Evolutionary conservation across 37 sponge, comb jelly and placozoan genomes (phyloP).

Genomic region (Aplysina aerophoba): DNA sequence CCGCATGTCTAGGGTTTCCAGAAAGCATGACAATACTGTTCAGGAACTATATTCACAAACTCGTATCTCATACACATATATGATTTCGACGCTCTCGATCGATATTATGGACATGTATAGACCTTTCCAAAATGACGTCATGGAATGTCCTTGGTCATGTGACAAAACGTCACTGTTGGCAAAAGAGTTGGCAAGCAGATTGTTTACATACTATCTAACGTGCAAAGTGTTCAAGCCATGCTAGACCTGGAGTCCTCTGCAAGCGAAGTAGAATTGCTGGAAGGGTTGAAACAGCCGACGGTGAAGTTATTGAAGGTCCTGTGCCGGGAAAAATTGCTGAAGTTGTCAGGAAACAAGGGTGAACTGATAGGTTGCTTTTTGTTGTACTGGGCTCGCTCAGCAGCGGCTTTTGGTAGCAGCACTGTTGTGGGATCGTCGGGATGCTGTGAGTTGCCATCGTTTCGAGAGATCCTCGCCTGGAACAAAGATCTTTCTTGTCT

Average conservation of each 20-base stretch:
- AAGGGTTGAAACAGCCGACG: not conserved
- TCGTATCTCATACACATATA: too few species aligned
- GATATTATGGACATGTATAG: too few species aligned
- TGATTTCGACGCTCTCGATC: too few species aligned
- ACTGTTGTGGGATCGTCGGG: too few species aligned
- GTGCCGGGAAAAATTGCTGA: not conserved
- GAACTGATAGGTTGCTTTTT: not conserved
- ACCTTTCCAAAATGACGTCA: slow-evolving; percentile 15
- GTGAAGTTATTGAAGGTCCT: not conserved
- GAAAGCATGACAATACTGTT: too few species aligned
- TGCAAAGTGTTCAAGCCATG: not conserved
- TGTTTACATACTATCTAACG: not conserved
- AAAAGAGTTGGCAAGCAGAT: not conserved
- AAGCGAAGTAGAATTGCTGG: not conserved
- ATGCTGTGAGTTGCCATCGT: not conserved
- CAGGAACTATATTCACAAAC: too few species aligned
- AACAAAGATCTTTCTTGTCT: not conserved
- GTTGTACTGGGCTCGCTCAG: not conserved
- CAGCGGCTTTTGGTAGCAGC: not conserved
- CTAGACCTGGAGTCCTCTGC: not conserved
- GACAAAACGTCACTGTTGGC: not conserved
- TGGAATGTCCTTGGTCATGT: not conserved
- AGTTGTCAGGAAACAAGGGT: not conserved
- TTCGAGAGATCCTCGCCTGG: slow-evolving; percentile 3
- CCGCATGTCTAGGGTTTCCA: too few species aligned